phyloP scores from a whole-genome alignment of 2,888 invertebrate species.

The Ochropleura leucogaster region DNA sequence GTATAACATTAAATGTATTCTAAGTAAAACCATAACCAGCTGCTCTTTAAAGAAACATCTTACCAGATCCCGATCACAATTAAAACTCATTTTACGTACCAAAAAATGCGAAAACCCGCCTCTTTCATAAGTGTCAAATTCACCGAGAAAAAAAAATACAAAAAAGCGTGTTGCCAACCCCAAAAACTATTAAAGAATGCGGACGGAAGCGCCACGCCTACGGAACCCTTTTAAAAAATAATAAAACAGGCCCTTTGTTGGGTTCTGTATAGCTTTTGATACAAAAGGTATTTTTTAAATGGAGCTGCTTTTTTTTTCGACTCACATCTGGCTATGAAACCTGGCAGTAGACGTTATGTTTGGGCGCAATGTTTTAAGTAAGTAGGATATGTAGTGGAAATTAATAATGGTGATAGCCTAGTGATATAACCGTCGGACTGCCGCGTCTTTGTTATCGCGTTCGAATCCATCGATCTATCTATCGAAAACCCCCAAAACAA shows the following conservation, averaged over 20 bases:
- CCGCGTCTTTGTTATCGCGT: too few relatives aligned
- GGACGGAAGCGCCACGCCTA: slow-evolving; percentile 78
- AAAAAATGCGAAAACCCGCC: slow-evolving; percentile 62
- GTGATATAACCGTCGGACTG: neutral
- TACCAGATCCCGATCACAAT: slow-evolving; percentile 23
- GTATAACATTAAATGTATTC: too few relatives aligned
- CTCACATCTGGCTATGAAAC: slow-evolving; percentile 63
- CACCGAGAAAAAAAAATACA: slow-evolving; percentile 67
- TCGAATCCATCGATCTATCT: too few relatives aligned
- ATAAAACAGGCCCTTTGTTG: slow-evolving; percentile 70
- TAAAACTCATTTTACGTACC: slow-evolving; percentile 39
- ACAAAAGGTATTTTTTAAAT: slow-evolving; percentile 69
- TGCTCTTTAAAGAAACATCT: slow-evolving; percentile 28
- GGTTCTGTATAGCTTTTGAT: slow-evolving; percentile 67
- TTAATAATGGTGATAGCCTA: neutral
- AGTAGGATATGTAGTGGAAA: neutral
- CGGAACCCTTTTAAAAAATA: slow-evolving; percentile 80
- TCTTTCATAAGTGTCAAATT: slow-evolving; percentile 74
- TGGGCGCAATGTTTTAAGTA: neutral
- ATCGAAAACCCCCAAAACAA: too few relatives aligned
- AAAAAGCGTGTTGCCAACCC: slow-evolving; percentile 70
- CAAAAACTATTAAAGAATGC: slow-evolving; percentile 71
- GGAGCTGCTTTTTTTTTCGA: slow-evolving; percentile 44
- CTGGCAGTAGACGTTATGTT: slow-evolving; percentile 35
- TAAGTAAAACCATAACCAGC: slow-evolving; percentile 11